Base-by-base conservation (phyloP, 2,113 vertebrate genomes). In the Ranitomeya variabilis region DNA sequence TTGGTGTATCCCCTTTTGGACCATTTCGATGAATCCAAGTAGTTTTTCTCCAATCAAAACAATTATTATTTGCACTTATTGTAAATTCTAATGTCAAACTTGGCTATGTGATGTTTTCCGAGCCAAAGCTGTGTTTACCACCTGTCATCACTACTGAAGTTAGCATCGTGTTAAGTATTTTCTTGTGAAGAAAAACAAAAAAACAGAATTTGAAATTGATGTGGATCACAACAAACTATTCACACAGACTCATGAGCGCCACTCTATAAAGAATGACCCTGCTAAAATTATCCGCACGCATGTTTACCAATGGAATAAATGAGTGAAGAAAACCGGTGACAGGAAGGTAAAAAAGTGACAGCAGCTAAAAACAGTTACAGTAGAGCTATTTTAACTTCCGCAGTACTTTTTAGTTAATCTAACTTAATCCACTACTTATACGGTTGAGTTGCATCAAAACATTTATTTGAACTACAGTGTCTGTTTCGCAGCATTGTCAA, bases 401-500 rank as follows among this genome's bases (percentile, higher is more conserved):
- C 6, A 45, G 23, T 21, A 82, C 59, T 80, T 87, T 87, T 67
- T 18, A 66, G 54, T 31, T 87, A 81, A 81, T 71, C 78, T 45
- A 54, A 60, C 78, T 60, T 87, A 81, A 87, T 87, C 86, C 23
- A 12, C 86, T 74, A 23, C 67, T 23, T 74, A 82, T 74, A 83
- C 14, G 86, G 79, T 62, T 88, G 86, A 88, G 54, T 45, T 82
- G 80, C 54, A 82, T 69, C 76, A 87, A 87, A 74, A 82, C 23
- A 88, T 51, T 52, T 23, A 10, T 66, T 76, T 78, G 55, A 80
- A 80, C n/a, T 69, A 83, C 55, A 76, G 67, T 52, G 11, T 45
- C 76, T 80, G 67, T 57, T 10, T 69, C 55, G 57, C 54, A 57
- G 51, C 31, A 80, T 59, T 31, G 54, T 80, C 14, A 4, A 59